Evolutionary conservation across 1,140 invertebrate genomes (phyloP), one percentile per base, ranked within the genome.

Genomic region (Leptopilina boulardi): DNA sequence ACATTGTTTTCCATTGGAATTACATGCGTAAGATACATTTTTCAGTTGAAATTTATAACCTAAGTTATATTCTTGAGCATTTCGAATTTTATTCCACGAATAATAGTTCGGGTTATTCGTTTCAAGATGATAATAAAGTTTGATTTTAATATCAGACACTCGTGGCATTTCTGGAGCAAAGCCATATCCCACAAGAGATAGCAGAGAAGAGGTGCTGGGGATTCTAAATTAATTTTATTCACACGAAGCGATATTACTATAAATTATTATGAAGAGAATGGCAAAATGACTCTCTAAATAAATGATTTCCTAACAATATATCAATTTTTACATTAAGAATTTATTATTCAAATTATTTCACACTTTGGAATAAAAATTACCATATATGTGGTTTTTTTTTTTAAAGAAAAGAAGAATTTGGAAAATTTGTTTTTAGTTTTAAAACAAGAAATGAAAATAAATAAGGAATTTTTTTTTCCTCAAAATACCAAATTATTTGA

Each of bases 121-220:
- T 66, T 30, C 21, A 26, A 34, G 59, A n/a, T 23, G 59, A 66
- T 34, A 66, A 66, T 66, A 66, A 66, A 66, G 59, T 66, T 66
- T 66, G 23, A 66, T 66, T 66, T 66, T 66, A 66, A 66, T 66
- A 66, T 66, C 59, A 66, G 59, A 30, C 26, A 66, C 59, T 66
- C 59, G 11, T 66, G 59, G 59, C 23, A 66, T 66, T 66, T 66
- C 26, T 66, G 23, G 59, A 66, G 59, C 23, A 66, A 66, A 66
- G 59, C 59, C 59, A 66, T 66, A 66, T 66, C 59, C 59, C 59
- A n/a, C 59, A 23, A 66, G 59, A 26, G 23, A 66, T 30, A 66
- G 59, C 23, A 66, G 15, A 66, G 15, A 30, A 66, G 59, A 30
- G 59, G 26, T 66, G 23, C 59, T 66, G 21, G 9, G n/a, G 23